Evolutionary conservation across 2,797 vertebrate species (phyloP), one percentile per base, ranked within the genome.

Genomic region (Euthynnus affinis): DNA sequence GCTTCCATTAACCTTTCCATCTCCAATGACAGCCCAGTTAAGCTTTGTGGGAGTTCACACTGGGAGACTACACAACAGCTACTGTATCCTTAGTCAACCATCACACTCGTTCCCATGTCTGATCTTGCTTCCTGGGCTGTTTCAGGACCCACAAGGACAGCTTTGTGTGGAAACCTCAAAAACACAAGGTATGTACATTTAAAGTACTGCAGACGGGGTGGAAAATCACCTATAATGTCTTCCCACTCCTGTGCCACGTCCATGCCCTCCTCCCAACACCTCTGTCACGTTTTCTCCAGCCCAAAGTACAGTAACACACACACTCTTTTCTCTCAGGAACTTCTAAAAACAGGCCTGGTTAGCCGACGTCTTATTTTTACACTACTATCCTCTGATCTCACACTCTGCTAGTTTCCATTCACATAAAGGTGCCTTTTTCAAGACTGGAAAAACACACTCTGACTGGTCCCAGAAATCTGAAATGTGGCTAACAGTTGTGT

Each of bases 161-260:
- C 89, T 90, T 93, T 94, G 93, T 93, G 78, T 77, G 25, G 57
- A 82, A 86, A 83, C 65, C 63, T 85, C 58, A 59, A 82, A 87
- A 85, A 86, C 78, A 88, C 72, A 85, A 89, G 84, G 84, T 88
- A 88, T 78, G 76, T 80, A 80, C 46, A 64, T 83, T 88, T 84
- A 74, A 83, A 89, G 75, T 67, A 72, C 63, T 17, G 80, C 84
- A 89, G 88, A 91, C 83, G 6, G 85, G 78, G 74, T 90, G 91
- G 92, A 93, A 94, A 94, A 93, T 90, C 78, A 81, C 77, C 89
- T 85, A 63, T 87, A 89, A 92, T 89, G 87, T 82, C 88, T 88
- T 88, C 87, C 87, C 87, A 66, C 80, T 78, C 76, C 84, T n/a
- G 23, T 53, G 66, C 75, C 53, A 49, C 83, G 77, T 52, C 63